Evolutionary conservation across 2,888 invertebrate species (phyloP), one percentile per base, ranked within the genome.

Genomic region (Eremobia ochroleuca): DNA sequence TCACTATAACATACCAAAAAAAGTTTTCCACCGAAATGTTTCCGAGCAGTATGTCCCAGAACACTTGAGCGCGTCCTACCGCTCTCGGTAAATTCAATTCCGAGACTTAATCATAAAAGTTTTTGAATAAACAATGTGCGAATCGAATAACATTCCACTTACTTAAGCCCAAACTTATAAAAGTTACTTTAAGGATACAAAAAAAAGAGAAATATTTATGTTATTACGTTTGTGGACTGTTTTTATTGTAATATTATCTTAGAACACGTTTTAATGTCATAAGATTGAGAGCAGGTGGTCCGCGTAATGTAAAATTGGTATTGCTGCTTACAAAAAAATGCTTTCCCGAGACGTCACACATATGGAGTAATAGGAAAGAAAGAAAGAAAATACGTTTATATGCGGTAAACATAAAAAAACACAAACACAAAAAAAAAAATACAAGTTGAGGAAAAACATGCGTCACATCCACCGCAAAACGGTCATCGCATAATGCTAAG

Each of bases 81-180:
- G 82, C 82, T 81, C 85, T 83, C 76, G 73, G 83, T 77, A 89
- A 87, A 92, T 92, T 92, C 92, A 91, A 93, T 93, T 92, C 81
- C 88, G 79, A 80, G 90, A 91, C 90, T 93, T 92, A 93, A 93
- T 93, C 91, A 93, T 92, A 92, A 93, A 93, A 92, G 89, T 93
- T 93, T 92, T 89, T 92, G 91, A 92, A 92, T 92, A 93, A 92
- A 92, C 92, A 93, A 91, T 91, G 88, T 80, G 88, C 85, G 82
- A 89, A 89, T 87, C 83, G 87, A 81, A 88, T 80, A 74, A 81
- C 83, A 87, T 86, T 89, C 85, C 83, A 80, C 83, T 83, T 81
- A 81, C 83, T 82, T 86, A 82, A 73, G 78, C 40, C 76, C 61
- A 64, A 81, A 82, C 79, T 82, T 79, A 77, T 79, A 46, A 79